Percentiles rank a stretch among this genome's conserved stretches.
phyloP scores from a whole-genome alignment of 2,797 vertebrate genomes.

The Cirrhinus mrigala region DNA sequence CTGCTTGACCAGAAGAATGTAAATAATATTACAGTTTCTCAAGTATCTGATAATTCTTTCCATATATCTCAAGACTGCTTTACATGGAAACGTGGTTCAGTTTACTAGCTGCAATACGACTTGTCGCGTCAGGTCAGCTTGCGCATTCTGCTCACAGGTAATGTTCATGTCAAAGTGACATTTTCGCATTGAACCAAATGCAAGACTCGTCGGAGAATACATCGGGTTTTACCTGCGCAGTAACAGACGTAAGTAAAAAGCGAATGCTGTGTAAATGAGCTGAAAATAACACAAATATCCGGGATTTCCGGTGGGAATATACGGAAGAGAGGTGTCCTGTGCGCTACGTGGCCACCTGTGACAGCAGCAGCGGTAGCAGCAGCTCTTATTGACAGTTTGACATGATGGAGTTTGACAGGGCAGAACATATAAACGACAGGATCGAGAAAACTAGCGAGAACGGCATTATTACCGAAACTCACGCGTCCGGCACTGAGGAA shows the following conservation, averaged over 20 bases:
- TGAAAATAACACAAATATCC: conserved; percentile 31
- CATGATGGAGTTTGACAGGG: conserved; percentile 40
- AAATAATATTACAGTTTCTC: neutral
- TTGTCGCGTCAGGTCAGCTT: neutral
- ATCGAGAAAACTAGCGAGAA: neutral
- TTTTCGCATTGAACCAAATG: neutral
- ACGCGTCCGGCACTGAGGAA: neutral
- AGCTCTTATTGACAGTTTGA: conserved; percentile 12
- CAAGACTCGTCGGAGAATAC: neutral
- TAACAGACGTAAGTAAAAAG: neutral
- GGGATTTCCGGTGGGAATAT: conserved; percentile 54
- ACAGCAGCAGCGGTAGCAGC: neutral
- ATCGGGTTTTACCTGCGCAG: neutral
- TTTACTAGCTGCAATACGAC: conserved; percentile 21
- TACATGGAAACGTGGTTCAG: neutral
- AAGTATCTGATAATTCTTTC: neutral
- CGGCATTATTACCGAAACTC: neutral
- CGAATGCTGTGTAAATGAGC: neutral
- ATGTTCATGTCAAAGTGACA: neutral
- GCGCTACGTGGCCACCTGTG: conserved; percentile 59
- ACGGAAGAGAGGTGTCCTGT: conserved; percentile 48
- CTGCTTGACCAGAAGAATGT: neutral
- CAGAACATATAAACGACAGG: neutral
- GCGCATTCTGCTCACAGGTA: conserved; percentile 2
- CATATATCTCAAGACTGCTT: neutral